Conservation (phyloP, 2,797 vertebrate genomes). For the Diglossa cyanea region DNA sequence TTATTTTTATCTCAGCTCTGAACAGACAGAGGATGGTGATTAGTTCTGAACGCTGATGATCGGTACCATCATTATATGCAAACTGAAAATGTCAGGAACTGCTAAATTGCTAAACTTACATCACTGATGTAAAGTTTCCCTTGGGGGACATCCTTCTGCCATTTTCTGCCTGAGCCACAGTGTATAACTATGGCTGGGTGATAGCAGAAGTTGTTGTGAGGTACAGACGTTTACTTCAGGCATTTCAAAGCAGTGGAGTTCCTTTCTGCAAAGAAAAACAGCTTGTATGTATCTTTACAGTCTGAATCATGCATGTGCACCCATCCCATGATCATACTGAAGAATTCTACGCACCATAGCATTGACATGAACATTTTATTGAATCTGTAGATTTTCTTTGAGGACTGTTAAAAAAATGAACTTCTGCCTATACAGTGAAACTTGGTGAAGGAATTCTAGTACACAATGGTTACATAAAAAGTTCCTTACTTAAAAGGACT, state of each 20-base stretch:
- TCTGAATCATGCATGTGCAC: background rate
- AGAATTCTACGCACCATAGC: background rate
- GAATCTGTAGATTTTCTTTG: background rate
- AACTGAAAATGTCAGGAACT: background rate
- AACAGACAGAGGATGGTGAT: background rate
- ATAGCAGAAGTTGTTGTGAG: background rate
- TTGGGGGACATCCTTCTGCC: background rate
- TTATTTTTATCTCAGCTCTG: background rate
- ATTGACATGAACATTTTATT: background rate
- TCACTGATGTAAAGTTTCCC: background rate
- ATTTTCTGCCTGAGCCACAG: background rate
- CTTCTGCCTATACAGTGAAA: background rate
- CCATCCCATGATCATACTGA: background rate
- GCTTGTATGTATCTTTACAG: background rate
- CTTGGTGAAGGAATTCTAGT: background rate
- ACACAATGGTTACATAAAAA: background rate
- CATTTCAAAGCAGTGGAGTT: background rate
- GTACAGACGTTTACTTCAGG: background rate
- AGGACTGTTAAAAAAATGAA: background rate
- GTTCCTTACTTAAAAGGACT: background rate
- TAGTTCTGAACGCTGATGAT: background rate
- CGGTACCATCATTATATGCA: background rate
- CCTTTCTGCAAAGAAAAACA: background rate
- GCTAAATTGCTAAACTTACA: background rate
- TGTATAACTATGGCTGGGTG: accelerated